phyloP scores from a whole-genome alignment of 2,113 vertebrate genomes.

The Recurvirostra avosetta region DNA sequence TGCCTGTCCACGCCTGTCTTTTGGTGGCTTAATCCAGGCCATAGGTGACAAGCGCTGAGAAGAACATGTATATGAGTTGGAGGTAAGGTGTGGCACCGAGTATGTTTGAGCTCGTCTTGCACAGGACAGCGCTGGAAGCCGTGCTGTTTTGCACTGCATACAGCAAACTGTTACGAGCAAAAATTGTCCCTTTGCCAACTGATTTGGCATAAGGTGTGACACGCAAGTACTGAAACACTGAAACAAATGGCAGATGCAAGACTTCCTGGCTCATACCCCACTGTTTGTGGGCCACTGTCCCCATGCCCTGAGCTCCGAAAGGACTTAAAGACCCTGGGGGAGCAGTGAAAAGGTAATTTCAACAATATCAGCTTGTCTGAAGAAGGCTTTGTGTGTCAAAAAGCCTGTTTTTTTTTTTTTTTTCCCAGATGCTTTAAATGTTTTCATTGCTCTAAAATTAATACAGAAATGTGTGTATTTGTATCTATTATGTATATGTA shows the following conservation, averaged over 20 bases:
- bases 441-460: neutral
- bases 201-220: neutral
- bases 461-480: neutral
- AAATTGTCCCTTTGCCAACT: neutral
- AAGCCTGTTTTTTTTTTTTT: neutral
- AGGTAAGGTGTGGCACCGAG: accelerated
- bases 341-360: neutral
- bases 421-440: neutral
- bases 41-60: accelerated
- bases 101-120: neutral
- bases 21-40: neutral
- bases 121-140: neutral
- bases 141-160: neutral
- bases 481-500: neutral
- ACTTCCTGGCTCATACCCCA: neutral
- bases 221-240: neutral
- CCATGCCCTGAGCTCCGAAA: neutral
- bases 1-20: neutral
- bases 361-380: neutral
- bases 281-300: neutral
- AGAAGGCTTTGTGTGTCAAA: neutral
- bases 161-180: neutral
- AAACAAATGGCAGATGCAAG: neutral
- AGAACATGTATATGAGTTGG: accelerated
- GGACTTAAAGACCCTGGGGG: neutral